Conservation (phyloP, 1,140 invertebrate genomes). For the Odontomachus brunneus region DNA sequence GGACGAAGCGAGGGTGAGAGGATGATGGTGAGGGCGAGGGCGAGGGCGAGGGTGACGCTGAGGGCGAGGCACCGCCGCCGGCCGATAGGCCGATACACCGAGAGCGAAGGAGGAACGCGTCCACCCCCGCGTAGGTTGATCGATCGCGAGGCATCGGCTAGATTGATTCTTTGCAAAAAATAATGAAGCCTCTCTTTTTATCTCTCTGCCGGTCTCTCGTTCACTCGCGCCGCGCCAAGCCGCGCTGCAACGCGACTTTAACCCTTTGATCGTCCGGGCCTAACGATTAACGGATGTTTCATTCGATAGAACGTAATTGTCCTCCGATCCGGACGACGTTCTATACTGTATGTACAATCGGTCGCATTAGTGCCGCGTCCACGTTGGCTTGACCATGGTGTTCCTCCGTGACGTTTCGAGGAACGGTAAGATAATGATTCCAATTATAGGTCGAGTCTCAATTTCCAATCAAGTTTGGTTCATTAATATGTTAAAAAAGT, state of each 20-base stretch:
- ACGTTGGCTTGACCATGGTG: too few relatives aligned
- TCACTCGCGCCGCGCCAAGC: not conserved
- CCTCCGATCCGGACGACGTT: conserved; percentile 5
- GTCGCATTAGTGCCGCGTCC: too few relatives aligned
- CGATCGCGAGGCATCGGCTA: conserved; percentile 43
- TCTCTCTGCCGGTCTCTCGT: too few relatives aligned
- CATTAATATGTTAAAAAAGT: too few relatives aligned
- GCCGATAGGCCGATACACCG: conserved; percentile 38
- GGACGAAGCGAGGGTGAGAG: too few relatives aligned
- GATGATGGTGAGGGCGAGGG: conserved; percentile 14
- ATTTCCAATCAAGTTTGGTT: too few relatives aligned
- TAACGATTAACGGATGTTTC: conserved; percentile 47
- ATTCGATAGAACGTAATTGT: conserved; percentile 44
- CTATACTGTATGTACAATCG: conserved; percentile 25
- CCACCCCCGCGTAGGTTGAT: conserved; percentile 50
- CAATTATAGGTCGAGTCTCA: too few relatives aligned
- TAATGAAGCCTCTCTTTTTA: conserved; percentile 37
- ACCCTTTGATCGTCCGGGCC: conserved; percentile 52
- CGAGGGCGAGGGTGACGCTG: conserved; percentile 13
- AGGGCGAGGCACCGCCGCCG: conserved; percentile 36
- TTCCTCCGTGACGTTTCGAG: too few relatives aligned
- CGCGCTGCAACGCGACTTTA: conserved; percentile 32
- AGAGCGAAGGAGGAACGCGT: conserved; percentile 48
- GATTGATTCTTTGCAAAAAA: conserved; percentile 49
- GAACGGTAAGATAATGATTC: too few relatives aligned